Evolutionary conservation across 2,888 invertebrate species (phyloP).

Genomic region (Agrotis clavis): DNA sequence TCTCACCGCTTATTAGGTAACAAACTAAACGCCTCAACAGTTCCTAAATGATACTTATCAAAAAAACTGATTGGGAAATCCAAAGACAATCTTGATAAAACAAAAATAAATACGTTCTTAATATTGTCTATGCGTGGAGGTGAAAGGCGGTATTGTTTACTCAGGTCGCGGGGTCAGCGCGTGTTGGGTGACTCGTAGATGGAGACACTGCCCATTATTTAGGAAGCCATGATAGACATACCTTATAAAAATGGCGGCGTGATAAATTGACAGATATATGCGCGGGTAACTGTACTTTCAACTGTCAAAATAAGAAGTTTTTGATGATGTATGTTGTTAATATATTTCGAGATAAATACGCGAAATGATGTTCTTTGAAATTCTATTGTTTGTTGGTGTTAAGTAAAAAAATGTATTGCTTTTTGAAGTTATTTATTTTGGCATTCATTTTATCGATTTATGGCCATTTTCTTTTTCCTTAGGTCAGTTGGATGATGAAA

Average conservation of each 20-base stretch:
- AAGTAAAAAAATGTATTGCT: conserved; percentile 35
- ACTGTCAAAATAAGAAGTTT: conserved; percentile 50
- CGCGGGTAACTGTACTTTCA: conserved; percentile 62
- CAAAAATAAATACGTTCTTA: conserved; percentile 69
- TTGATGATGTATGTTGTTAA: conserved; percentile 53
- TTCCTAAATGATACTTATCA: conserved; percentile 44
- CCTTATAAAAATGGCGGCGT: conserved; percentile 59
- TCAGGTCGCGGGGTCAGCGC: conserved; percentile 66
- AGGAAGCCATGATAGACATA: conserved; percentile 63
- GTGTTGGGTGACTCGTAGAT: conserved; percentile 61
- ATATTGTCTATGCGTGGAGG: conserved; percentile 67
- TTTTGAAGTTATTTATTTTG: conserved; percentile 14
- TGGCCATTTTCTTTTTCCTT: neutral
- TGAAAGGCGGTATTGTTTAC: conserved; percentile 73
- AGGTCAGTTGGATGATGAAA: neutral
- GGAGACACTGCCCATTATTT: conserved; percentile 66
- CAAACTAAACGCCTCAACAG: conserved; percentile 8
- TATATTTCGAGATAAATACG: conserved; percentile 49
- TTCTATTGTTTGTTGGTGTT: conserved; percentile 41
- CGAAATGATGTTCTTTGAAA: conserved; percentile 45
- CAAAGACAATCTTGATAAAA: conserved; percentile 65
- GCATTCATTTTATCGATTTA: neutral
- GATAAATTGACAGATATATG: conserved; percentile 67
- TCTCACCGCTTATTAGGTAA: conserved; percentile 18
- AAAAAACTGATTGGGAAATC: conserved; percentile 58